Evolutionary conservation across 2,888 invertebrate species (phyloP), one percentile per base, ranked within the genome.

Genomic region (Melieria omissa): DNA sequence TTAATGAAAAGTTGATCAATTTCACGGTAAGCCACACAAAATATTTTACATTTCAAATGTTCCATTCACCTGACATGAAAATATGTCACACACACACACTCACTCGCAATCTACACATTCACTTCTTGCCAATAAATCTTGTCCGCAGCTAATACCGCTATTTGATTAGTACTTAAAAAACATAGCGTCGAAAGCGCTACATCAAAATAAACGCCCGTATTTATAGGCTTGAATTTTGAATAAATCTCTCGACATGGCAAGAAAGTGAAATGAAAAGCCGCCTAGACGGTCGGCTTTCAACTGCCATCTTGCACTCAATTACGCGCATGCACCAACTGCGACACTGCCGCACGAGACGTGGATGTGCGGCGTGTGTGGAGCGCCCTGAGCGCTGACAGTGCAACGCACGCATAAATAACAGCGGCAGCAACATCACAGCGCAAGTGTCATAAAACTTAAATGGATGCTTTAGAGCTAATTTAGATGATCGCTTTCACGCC

Each of bases 391-490:
- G 60, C 60, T 60, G 67, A 49, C 63, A 69, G 55, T 55, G 63
- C 69, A 69, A 62, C 62, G 69, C 45, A 69, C 69, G 69, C 68
- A 69, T 69, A 69, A 69, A 69, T 69, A 69, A 69, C n/a, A 46
- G 29, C 55, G n/a, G 62, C 69, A 55, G 71, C 67, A 68, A 68
- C 73, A 65, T 29, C 29, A 29, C 29, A 29, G 29, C 29, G 60
- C 62, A 62, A 70, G 65, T 78, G 83, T 81, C 83, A 80, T 82
- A 82, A 82, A 82, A 80, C 75, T 80, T 81, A 78, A 82, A 82
- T 83, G 82, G 80, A 79, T 78, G 78, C 83, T 83, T 82, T 81
- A 75, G 78, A 75, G 80, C 77, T 82, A 83, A 82, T 82, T 83
- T 82, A 83, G 80, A 74, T 78, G 81, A 82, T 81, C 79, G 73